Evolutionary conservation across 2,113 vertebrate species (phyloP).

Genomic region (Barbus barbus): DNA sequence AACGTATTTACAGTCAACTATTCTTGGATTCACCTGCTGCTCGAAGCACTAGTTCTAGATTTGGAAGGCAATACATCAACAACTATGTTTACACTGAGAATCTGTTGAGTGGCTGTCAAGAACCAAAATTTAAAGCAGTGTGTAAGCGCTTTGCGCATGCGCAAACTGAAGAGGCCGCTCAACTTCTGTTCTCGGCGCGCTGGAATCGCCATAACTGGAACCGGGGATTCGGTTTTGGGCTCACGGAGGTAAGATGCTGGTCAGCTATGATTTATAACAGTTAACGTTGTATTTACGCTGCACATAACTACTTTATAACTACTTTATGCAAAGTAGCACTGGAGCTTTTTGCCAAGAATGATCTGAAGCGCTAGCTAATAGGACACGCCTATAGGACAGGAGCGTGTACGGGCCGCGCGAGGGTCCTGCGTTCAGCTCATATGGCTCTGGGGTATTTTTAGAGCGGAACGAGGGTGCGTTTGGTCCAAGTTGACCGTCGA

Average conservation of each 20-base stretch:
- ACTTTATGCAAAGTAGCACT: background rate
- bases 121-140: conserved; percentile 54
- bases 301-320: background rate
- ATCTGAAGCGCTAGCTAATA: conserved; percentile 48
- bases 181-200: conserved; percentile 63
- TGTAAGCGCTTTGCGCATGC: conserved; percentile 61
- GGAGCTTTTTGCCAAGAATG: conserved; percentile 23
- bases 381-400: conserved; percentile 72
- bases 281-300: too few relatives aligned
- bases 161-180: conserved; percentile 39
- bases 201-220: conserved; percentile 69
- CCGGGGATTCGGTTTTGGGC: conserved; percentile 68
- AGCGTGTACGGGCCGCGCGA: conserved; percentile 61
- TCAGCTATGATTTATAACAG: background rate
- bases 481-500: background rate
- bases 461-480: conserved; percentile 55
- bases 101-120: background rate
- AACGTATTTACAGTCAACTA: conserved; percentile 52
- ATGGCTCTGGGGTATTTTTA: conserved; percentile 71
- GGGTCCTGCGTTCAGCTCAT: conserved; percentile 42
- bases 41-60: conserved; percentile 84
- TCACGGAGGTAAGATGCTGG: conserved; percentile 70
- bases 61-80: conserved; percentile 1
- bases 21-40: conserved; percentile 83
- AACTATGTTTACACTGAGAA: background rate